Base-by-base conservation (phyloP, 2,888 invertebrate species). In the Liodrosophila aerea region DNA sequence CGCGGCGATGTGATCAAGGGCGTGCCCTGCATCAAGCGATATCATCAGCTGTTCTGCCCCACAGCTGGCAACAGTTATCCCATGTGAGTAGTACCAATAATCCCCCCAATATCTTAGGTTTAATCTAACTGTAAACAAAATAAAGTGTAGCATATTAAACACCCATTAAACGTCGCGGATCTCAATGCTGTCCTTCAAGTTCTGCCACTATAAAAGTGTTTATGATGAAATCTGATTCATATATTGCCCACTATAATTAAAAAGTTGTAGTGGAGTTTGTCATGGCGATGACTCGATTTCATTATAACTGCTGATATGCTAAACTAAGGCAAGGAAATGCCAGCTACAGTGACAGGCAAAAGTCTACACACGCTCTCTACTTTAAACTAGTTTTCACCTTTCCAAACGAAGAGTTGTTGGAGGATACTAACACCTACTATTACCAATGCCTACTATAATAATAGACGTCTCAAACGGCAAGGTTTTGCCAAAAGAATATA, bases 61-160 rank as follows among this genome's bases (percentile, higher is more conserved):
- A 96, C 96, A 29, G 96, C 97, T 64, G 97, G 97, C 75, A 96
- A 95, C 88, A 95, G 94, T 63, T 97, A 97, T 91, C 97, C 97
- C 80, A 92, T 95, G 97, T 97, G 91, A 95, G 94, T 69, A 56
- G 22, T 13, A 7, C 31, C 11, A 4, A 29, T 11, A 13, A 37
- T 9, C n/a, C n/a, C n/a, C n/a, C n/a, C n/a, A n/a, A n/a, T n/a
- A n/a, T n/a, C n/a, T n/a, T n/a, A n/a, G n/a, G n/a, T n/a, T n/a
- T n/a, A n/a, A n/a, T n/a, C n/a, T n/a, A n/a, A n/a, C n/a, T n/a
- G n/a, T n/a, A n/a, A n/a, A n/a, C n/a, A n/a, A n/a, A n/a, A n/a
- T n/a, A n/a, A n/a, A n/a, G 22, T 29, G 7, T 13, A 22, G 22
- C 12, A 18, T 34, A 15, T 22, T 9, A 11, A 15, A 27, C 33